Percentiles rank a stretch among this genome's conserved stretches.
These are phyloP conservation scores for Nibea albiflora DNA, from an alignment of 2,113 vertebrate genomes.

Conservation along the genomic window DNA sequence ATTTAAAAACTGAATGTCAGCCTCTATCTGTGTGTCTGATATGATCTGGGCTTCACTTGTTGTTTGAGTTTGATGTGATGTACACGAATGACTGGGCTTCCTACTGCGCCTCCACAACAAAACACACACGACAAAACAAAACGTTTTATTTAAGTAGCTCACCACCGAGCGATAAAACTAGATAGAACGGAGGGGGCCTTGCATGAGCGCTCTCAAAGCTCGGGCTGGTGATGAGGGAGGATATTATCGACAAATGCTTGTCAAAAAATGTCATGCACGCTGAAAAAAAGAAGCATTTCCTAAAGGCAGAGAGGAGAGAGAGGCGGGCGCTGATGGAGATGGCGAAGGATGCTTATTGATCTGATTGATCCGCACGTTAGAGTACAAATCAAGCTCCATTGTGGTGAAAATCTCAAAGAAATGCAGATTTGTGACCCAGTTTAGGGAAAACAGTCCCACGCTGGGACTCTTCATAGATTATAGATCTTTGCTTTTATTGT, in stretches of 20 bases:
- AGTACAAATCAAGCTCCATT: slow-evolving; percentile 29
- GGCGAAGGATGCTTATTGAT: slow-evolving; percentile 57
- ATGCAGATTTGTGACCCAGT: background rate
- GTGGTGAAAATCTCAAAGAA: background rate
- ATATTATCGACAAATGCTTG: slow-evolving; percentile 26
- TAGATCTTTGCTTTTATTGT: background rate
- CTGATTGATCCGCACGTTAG: slow-evolving; percentile 36
- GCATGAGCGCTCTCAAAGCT: background rate
- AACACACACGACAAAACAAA: slow-evolving; percentile 4
- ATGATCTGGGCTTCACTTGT: slow-evolving; percentile 2
- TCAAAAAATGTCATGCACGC: slow-evolving; percentile 9
- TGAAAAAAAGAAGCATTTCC: background rate
- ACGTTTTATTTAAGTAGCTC: slow-evolving; percentile 21
- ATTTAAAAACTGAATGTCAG: slow-evolving; percentile 26
- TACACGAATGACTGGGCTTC: background rate
- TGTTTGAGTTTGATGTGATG: slow-evolving; percentile 16
- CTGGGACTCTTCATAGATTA: background rate
- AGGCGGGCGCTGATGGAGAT: slow-evolving; percentile 13
- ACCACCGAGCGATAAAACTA: slow-evolving; percentile 1
- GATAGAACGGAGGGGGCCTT: background rate
- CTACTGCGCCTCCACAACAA: background rate
- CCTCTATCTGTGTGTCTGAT: slow-evolving; percentile 17
- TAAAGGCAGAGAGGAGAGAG: background rate
- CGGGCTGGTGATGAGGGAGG: slow-evolving; percentile 3
- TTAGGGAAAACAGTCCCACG: background rate